Evolutionary conservation across 2,888 invertebrate genomes (phyloP).

Genomic region (Heliconius sara): DNA sequence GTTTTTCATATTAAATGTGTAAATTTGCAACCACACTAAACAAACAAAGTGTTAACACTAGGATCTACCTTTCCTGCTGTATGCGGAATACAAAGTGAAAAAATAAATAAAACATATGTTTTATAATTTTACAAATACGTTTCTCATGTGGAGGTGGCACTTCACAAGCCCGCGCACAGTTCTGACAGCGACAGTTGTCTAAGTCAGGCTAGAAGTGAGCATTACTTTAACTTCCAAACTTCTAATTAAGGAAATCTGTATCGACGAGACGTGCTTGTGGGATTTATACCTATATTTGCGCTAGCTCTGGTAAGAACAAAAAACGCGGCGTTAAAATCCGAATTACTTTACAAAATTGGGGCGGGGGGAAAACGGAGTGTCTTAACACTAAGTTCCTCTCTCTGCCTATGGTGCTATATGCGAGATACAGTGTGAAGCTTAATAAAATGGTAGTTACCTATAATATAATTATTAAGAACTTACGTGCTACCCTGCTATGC

Average conservation of each 20-base stretch:
- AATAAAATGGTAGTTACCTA: too few species aligned
- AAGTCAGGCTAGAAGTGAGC: conserved; percentile 32
- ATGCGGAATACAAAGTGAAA: background rate
- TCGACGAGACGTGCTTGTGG: conserved; percentile 7
- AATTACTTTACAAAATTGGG: background rate
- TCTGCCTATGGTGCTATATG: background rate
- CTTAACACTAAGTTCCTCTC: background rate
- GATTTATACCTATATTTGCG: background rate
- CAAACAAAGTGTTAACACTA: background rate
- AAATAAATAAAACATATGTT: background rate
- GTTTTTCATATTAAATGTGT: too few species aligned
- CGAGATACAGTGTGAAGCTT: too few species aligned
- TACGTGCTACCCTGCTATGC: too few species aligned
- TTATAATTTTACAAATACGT: conserved; percentile 4
- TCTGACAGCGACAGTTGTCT: conserved; percentile 38
- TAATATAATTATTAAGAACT: too few species aligned
- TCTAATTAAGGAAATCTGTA: conserved; percentile 32
- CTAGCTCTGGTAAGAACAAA: background rate
- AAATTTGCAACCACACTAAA: too few species aligned
- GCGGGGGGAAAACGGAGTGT: background rate
- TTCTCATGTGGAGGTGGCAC: conserved; percentile 12
- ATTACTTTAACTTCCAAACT: conserved; percentile 31
- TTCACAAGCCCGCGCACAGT: conserved; percentile 6
- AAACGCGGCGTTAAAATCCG: background rate
- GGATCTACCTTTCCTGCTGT: background rate